Evolutionary conservation across 1,140 invertebrate genomes (phyloP).

Genomic region (Papilio xuthus): DNA sequence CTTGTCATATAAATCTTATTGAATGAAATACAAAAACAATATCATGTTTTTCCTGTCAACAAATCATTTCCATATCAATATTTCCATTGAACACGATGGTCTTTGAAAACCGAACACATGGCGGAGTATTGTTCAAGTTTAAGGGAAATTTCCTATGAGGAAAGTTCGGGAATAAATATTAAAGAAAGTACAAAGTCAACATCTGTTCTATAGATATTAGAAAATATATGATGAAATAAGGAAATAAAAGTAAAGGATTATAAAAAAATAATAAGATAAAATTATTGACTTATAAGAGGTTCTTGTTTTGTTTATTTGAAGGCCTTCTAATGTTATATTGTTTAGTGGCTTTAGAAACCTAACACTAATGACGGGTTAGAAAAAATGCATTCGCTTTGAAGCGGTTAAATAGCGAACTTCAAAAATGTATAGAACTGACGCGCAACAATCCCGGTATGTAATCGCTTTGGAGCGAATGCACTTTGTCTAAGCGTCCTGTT

Average conservation of each 20-base stretch:
- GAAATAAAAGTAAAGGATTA: background rate
- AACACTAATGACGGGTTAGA: too few relatives aligned
- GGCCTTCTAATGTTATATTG: background rate
- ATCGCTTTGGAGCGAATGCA: too few relatives aligned
- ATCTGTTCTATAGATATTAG: background rate
- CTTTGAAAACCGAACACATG: background rate
- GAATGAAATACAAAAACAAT: background rate
- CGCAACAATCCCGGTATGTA: too few relatives aligned
- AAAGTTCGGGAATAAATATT: background rate
- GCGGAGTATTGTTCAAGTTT: background rate
- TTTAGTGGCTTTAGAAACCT: background rate
- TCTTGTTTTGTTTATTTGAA: too few relatives aligned
- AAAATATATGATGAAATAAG: background rate
- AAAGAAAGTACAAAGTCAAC: background rate
- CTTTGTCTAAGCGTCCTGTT: too few relatives aligned
- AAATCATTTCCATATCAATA: background rate
- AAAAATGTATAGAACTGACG: too few relatives aligned
- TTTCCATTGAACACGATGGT: background rate
- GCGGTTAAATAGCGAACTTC: too few relatives aligned
- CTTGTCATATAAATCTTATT: background rate
- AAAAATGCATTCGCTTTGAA: too few relatives aligned
- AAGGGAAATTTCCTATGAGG: slow-evolving; percentile 3
- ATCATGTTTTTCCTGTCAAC: background rate
- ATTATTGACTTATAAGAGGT: too few relatives aligned
- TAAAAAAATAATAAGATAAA: too few relatives aligned